Conservation (phyloP, 2,113 vertebrate genomes). For the Microcebus murinus region DNA sequence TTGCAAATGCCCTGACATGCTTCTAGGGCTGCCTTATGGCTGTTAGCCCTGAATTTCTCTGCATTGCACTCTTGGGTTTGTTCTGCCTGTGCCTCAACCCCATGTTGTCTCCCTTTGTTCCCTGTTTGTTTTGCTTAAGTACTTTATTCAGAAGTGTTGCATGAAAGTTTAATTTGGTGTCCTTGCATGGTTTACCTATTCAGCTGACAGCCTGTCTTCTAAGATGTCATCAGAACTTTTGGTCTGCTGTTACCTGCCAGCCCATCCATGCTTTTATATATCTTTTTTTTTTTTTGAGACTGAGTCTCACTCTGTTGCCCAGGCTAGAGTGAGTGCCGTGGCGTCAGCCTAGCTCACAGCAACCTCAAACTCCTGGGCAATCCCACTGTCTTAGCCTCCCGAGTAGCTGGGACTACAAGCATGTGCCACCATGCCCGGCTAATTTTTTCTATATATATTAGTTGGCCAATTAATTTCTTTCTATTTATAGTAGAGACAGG, state of each 20-base stretch:
- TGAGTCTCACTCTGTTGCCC: too few species aligned
- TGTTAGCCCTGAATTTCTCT: background rate
- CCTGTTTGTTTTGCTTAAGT: conserved; percentile 34
- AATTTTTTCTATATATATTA: too few species aligned
- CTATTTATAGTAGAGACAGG: too few species aligned
- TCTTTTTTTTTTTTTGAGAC: background rate
- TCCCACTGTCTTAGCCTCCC: too few species aligned
- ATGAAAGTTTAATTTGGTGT: background rate
- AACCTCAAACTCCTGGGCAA: too few species aligned
- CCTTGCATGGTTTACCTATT: background rate
- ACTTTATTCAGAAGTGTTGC: background rate
- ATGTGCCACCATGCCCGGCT: too few species aligned
- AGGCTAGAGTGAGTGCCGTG: too few species aligned
- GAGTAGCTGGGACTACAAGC: too few species aligned
- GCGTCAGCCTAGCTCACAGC: too few species aligned
- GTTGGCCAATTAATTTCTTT: too few species aligned
- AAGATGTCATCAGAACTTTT: background rate
- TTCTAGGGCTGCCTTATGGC: background rate
- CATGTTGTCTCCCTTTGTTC: background rate
- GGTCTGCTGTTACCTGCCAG: background rate
- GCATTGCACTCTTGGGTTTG: background rate
- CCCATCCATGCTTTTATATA: background rate
- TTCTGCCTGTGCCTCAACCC: background rate
- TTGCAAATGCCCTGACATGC: too few species aligned
- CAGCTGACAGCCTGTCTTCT: background rate